A percentile compares a stretch with the other conserved stretches of the same genome.
These are phyloP conservation scores for Argyrosomus regius DNA, from an alignment of 2,797 vertebrate species.

Conservation along the genomic window DNA sequence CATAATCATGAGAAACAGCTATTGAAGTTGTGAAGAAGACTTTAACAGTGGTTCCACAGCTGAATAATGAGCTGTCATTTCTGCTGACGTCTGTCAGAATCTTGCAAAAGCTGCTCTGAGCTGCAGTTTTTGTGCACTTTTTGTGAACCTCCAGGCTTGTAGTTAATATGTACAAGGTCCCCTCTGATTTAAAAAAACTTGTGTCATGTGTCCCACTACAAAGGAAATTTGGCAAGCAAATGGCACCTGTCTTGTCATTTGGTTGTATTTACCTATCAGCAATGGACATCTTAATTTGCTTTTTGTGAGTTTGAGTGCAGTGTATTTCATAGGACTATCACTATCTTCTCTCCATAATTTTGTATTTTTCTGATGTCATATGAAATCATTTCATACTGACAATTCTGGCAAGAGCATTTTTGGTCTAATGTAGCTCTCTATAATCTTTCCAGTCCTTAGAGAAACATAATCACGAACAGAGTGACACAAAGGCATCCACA, in stretches of 20 bases:
- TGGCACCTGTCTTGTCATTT: constrained; percentile 57
- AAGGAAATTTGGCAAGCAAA: constrained; percentile 62
- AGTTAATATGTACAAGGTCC: constrained; percentile 34
- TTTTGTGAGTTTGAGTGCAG: constrained; percentile 11
- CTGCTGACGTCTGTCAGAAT: constrained; percentile 50
- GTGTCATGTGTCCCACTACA: constrained; percentile 4
- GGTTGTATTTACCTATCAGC: constrained; percentile 64
- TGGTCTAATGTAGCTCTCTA: background rate
- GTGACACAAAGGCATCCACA: constrained; percentile 3
- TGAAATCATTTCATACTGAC: background rate
- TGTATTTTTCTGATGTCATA: background rate
- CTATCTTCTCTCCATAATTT: background rate
- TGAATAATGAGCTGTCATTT: constrained; percentile 65
- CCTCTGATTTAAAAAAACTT: constrained; percentile 23
- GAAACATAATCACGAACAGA: constrained; percentile 1
- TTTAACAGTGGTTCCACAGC: constrained; percentile 40
- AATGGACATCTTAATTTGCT: constrained; percentile 17
- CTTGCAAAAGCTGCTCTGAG: constrained; percentile 43
- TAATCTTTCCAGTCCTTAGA: background rate
- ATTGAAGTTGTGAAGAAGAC: constrained; percentile 44
- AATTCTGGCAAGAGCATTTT: background rate
- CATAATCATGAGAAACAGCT: constrained; percentile 40
- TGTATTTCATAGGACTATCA: background rate
- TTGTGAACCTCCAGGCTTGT: no score
- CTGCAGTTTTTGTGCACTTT: constrained; percentile 46